Evolutionary conservation across 2,113 vertebrate species (phyloP), one percentile per base, ranked within the genome.

Genomic region (Malurus cyaneus): DNA sequence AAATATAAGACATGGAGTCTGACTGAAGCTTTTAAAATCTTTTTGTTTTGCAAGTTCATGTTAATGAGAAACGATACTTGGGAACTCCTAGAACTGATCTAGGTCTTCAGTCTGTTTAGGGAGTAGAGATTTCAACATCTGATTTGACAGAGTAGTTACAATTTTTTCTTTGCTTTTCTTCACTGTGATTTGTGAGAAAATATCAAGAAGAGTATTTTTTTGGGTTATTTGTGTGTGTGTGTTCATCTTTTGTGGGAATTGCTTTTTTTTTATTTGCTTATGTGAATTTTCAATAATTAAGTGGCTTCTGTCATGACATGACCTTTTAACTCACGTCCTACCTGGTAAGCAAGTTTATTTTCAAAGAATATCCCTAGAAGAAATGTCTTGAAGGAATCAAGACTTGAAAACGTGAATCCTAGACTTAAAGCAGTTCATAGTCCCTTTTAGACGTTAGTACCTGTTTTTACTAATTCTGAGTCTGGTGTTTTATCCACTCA

Each of bases 271-370:
- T 14, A 70, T 64, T 89, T 86, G 31, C 25, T 83, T 29, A 8
- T 54, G 32, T 67, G 53, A 28, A 24, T 89, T 83, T 93, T 97
- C 57, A 94, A 39, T 87, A 95, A 93, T 93, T 86, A 91, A 88
- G 47, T 28, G 39, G 18, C 29, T 94, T 84, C 49, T 70, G 21
- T 65, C 52, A 29, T 82, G 80, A 49, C 42, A 80, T 31, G 19
- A 92, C 34, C 42, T 89, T 96, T 74, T 92, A 65, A 56, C 41
- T 95, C 44, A 50, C 25, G 23, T 86, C 67, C 16, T 83, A 60
- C 32, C 16, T 50, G 26, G 57, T 64, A 67, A 85, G 71, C 25
- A 91, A 72, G 7, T 92, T 92, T 70, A 83, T 60, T 90, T 95
- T 59, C n/a, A 52, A 78, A 88, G 36, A 81, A 72, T 87, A 13